These are phyloP conservation scores for Psilanteris sp. DNA, from an alignment of 1,140 invertebrate genomes.

Conservation along the genomic window DNA sequence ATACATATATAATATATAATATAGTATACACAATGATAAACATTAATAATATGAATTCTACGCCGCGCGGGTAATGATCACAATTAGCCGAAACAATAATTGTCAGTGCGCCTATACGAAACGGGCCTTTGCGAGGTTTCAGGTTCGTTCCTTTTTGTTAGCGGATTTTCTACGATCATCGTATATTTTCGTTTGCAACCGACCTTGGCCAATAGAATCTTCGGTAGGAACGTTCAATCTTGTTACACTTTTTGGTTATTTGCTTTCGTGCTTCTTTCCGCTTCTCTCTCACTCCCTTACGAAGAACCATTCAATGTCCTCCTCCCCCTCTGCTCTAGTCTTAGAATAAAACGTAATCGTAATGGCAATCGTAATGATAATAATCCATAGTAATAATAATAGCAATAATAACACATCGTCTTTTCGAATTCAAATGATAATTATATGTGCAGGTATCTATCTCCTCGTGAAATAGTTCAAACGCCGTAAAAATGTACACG, in stretches of 20 bases:
- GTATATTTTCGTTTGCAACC: slow-evolving; percentile 19
- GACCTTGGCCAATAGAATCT: slow-evolving; percentile 48
- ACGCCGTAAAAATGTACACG: slow-evolving; percentile 68
- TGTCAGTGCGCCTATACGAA: slow-evolving; percentile 47
- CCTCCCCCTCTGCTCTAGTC: neutral
- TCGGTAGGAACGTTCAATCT: slow-evolving; percentile 62
- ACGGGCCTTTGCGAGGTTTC: slow-evolving; percentile 53
- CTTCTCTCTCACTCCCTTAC: neutral
- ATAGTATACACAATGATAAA: slow-evolving; percentile 63
- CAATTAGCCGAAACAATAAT: slow-evolving; percentile 59
- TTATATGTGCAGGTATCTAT: slow-evolving; percentile 46
- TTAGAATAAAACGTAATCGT: slow-evolving; percentile 24
- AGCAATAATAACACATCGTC: slow-evolving; percentile 27
- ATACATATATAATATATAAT: slow-evolving; percentile 52
- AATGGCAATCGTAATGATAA: slow-evolving; percentile 24
- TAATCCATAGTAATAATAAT: slow-evolving; percentile 14
- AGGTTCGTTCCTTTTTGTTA: slow-evolving; percentile 8
- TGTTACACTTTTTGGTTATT: slow-evolving; percentile 8
- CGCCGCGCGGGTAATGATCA: slow-evolving; percentile 48
- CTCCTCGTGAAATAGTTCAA: slow-evolving; percentile 59
- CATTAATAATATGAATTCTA: slow-evolving; percentile 58
- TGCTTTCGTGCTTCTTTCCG: neutral
- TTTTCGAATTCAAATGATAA: slow-evolving; percentile 24
- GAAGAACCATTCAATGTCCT: too few relatives aligned
- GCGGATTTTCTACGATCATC: slow-evolving; percentile 32